These are phyloP conservation scores for Argentina silus DNA, from an alignment of 2,797 vertebrate species.

Conservation along the genomic window DNA sequence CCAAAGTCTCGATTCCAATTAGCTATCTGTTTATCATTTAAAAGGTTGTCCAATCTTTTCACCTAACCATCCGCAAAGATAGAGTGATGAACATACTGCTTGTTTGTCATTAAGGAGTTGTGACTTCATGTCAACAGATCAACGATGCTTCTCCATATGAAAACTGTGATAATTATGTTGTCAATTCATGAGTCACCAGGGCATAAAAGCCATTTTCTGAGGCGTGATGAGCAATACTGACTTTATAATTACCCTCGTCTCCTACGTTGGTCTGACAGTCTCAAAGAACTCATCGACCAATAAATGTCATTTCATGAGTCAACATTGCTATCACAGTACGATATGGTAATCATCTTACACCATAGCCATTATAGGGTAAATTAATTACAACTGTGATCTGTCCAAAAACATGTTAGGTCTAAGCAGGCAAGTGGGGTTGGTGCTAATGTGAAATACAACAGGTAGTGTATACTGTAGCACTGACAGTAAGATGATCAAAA, in stretches of 20 bases:
- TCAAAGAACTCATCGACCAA: not conserved
- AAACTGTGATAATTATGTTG: constrained; percentile 26
- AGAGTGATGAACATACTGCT: constrained; percentile 15
- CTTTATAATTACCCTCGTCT: not conserved
- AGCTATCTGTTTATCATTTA: constrained; percentile 9
- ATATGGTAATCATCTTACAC: too few species aligned
- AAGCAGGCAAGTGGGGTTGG: too few species aligned
- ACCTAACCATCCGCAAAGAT: not conserved
- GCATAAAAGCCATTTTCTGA: not conserved
- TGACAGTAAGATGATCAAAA: not conserved
- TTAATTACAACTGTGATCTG: too few species aligned
- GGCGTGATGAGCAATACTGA: constrained; percentile 13
- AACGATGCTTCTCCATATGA: constrained; percentile 12
- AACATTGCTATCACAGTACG: not conserved
- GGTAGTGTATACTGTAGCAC: too few species aligned
- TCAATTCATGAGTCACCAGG: not conserved
- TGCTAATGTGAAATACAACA: too few species aligned
- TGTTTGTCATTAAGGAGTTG: constrained; percentile 14
- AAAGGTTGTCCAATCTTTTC: not conserved
- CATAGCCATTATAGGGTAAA: too few species aligned
- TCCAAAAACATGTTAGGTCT: too few species aligned
- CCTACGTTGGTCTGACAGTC: not conserved
- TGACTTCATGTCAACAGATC: constrained; percentile 9
- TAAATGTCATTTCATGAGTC: not conserved
- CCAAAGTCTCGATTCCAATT: not conserved